These are phyloP conservation scores for Sinhomidia bicolor DNA, from an alignment of 2,888 invertebrate genomes.

Conservation along the genomic window DNA sequence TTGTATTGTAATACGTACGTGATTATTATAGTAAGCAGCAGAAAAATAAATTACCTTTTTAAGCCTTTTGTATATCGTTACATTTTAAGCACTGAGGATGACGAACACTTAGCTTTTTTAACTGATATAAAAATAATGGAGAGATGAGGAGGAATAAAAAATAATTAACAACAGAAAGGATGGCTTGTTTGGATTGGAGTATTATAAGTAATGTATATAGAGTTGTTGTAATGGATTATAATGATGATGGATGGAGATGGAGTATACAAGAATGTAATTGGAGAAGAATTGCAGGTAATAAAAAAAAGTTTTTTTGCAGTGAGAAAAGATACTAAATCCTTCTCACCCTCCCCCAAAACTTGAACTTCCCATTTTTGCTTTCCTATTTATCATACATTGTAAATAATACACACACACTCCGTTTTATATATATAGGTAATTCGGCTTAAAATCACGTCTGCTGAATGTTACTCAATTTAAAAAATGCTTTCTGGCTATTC, in stretches of 20 bases:
- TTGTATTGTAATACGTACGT: too few relatives aligned
- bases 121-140: too few relatives aligned
- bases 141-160: too few relatives aligned
- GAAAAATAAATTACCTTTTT: too few relatives aligned
- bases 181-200: too few relatives aligned
- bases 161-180: too few relatives aligned
- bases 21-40: too few relatives aligned
- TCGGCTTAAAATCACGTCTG: constrained; percentile 39
- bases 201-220: too few relatives aligned
- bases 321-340: constrained; percentile 15
- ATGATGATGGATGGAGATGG: neutral
- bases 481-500: neutral
- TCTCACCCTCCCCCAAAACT: constrained; percentile 28
- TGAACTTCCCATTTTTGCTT: constrained; percentile 1
- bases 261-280: neutral
- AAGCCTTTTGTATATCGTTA: too few relatives aligned
- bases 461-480: constrained; percentile 39
- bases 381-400: neutral
- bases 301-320: neutral
- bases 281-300: neutral
- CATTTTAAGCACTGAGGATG: too few relatives aligned
- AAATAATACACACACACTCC: neutral
- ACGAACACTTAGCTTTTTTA: too few relatives aligned
- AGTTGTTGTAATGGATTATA: neutral
- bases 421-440: neutral